Evolutionary conservation across 2,888 invertebrate genomes (phyloP).

Genomic region (Muscina levida): DNA sequence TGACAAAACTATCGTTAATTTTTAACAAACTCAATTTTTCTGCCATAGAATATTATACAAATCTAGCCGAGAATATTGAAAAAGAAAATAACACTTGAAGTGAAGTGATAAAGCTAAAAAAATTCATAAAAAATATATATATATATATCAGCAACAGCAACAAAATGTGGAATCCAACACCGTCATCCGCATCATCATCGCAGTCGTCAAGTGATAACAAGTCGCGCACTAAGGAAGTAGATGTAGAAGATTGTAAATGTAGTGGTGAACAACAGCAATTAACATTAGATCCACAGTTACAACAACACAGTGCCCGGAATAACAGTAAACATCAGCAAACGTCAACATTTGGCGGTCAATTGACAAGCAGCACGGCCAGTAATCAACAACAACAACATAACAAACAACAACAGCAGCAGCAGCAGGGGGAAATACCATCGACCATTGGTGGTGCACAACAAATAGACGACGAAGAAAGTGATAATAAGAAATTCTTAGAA

Average conservation of each 20-base stretch:
- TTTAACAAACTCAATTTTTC: too few relatives aligned
- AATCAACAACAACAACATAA: background rate
- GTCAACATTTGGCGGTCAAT: constrained; percentile 49
- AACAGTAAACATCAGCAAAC: constrained; percentile 67
- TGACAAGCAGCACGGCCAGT: constrained; percentile 3
- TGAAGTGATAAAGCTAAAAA: constrained; percentile 44
- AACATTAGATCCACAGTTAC: constrained; percentile 66
- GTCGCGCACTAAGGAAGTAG: constrained; percentile 69
- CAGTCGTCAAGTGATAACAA: constrained; percentile 73
- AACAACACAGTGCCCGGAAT: constrained; percentile 66
- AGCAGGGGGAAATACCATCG: constrained; percentile 11
- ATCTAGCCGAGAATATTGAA: background rate
- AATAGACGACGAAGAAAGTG: constrained; percentile 31
- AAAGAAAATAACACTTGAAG: too few relatives aligned
- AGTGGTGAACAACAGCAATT: constrained; percentile 65
- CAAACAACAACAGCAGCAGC: background rate
- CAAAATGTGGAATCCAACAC: constrained; percentile 77
- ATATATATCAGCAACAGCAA: too few relatives aligned
- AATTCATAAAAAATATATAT: constrained; percentile 54
- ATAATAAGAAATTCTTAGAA: constrained; percentile 56
- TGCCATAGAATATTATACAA: background rate
- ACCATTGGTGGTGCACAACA: background rate
- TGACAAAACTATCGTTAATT: too few relatives aligned
- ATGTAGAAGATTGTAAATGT: constrained; percentile 72
- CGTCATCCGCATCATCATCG: constrained; percentile 70